A percentile compares a stretch with the other conserved stretches of the same genome.
phyloP scores from a whole-genome alignment of 1,140 invertebrate genomes.

The Orchestia grillus region DNA sequence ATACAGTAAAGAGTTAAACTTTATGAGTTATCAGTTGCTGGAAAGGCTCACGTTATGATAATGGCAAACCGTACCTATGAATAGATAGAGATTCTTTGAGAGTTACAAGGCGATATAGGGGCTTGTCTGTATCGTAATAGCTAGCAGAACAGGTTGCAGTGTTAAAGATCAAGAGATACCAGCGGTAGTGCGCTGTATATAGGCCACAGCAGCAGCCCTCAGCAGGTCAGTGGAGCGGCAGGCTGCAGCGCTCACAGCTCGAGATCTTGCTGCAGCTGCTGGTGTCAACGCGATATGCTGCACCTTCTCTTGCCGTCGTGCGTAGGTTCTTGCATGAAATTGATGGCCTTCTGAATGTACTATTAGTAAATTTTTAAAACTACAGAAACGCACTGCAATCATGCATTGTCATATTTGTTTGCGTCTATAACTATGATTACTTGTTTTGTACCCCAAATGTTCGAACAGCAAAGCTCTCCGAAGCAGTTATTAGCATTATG shows the following conservation, averaged over 20 bases:
- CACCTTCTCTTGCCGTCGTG: background rate
- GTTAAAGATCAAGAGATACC: background rate
- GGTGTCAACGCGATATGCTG: background rate
- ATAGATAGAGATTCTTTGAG: background rate
- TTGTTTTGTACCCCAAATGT: background rate
- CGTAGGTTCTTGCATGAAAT: background rate
- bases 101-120: background rate
- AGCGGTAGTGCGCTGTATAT: conserved; percentile 9
- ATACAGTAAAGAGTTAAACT: background rate
- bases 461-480: background rate
- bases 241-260: background rate
- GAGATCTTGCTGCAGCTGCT: background rate
- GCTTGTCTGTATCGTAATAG: background rate
- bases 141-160: background rate
- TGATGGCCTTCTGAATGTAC: background rate
- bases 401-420: background rate
- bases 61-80: background rate
- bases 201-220: background rate
- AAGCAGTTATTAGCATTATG: background rate
- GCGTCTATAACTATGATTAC: background rate
- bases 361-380: background rate
- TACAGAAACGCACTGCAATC: background rate
- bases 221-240: conserved; percentile 44
- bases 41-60: background rate
- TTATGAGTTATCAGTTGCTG: background rate